Base-by-base conservation (phyloP, 2,797 vertebrate species). In the Typhlichthys subterraneus region DNA sequence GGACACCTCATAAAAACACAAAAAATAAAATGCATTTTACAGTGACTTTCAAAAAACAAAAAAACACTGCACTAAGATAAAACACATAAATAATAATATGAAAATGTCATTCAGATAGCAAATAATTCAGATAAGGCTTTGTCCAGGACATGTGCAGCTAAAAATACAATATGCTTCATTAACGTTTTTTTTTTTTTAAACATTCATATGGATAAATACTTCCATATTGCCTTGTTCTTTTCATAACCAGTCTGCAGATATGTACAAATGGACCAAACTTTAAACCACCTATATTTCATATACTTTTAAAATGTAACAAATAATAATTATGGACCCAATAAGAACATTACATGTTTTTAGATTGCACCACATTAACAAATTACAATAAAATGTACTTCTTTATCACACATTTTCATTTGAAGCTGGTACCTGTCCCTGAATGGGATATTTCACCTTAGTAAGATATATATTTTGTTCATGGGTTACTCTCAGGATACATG, bases 71-170 rank as follows among this genome's bases (percentile, higher is more conserved):
- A 84, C 59, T 31, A 65, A 48, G 51, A 53, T 17, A 53, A 58
- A n/a, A 53, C 48, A 67, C 56, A 76, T 69, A 57, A 74, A 82
- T 63, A 73, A 59, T 83, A 79, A 65, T 55, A 68, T 66, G 48
- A 65, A 48, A 63, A 56, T 68, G 65, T 80, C 75, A 76, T 84
- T 82, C 64, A 77, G 59, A 69, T 12, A 67, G 70, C 65, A 67
- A 76, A 76, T 68, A 38, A 75, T 59, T 83, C 76, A 85, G 80
- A 74, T 90, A 92, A 91, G 88, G 89, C 88, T 84, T 88, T 57
- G 64, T 85, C 72, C 80, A 83, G 74, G 77, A 81, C 72, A 77
- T 45, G 31, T 76, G 70, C 79, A 83, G 79, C 76, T 86, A 81
- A 83, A 81, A 86, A 68, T 50, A 76, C 73, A 61, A 76, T 17